These are phyloP conservation scores for Gobionotothen gibberifrons DNA, from an alignment of 2,797 vertebrate species.

Conservation along the genomic window DNA sequence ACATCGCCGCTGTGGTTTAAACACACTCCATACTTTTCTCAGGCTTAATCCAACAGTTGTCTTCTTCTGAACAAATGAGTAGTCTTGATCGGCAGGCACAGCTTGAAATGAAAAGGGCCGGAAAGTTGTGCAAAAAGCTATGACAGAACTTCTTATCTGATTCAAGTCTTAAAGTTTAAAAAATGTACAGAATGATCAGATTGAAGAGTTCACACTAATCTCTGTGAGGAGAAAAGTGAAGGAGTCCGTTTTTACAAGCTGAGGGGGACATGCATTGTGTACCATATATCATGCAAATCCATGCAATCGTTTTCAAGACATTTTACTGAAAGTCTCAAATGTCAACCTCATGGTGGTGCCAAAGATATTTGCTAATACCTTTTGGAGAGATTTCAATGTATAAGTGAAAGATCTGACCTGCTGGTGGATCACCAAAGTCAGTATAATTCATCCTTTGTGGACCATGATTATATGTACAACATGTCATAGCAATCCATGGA, in stretches of 20 bases:
- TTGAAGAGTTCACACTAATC: not conserved
- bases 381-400: not conserved
- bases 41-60: slow-evolving; percentile 35
- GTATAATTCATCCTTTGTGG: not conserved
- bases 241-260: not conserved
- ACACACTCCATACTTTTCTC: slow-evolving; percentile 43
- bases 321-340: not conserved
- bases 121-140: not conserved
- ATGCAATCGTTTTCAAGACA: not conserved
- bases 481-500: not conserved
- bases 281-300: not conserved
- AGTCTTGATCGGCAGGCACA: not conserved
- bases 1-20: slow-evolving; percentile 48
- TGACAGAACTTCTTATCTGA: not conserved
- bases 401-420: not conserved
- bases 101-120: not conserved
- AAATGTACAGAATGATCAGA: not conserved
- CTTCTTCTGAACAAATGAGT: not conserved
- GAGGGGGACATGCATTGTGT: not conserved
- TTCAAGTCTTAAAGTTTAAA: not conserved
- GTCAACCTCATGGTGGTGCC: not conserved
- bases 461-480: not conserved
- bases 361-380: not conserved
- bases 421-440: not conserved
- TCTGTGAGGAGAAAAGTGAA: not conserved